Evolutionary conservation across 2,113 vertebrate species (phyloP).

Genomic region (Rhinichthys klamathensis): DNA sequence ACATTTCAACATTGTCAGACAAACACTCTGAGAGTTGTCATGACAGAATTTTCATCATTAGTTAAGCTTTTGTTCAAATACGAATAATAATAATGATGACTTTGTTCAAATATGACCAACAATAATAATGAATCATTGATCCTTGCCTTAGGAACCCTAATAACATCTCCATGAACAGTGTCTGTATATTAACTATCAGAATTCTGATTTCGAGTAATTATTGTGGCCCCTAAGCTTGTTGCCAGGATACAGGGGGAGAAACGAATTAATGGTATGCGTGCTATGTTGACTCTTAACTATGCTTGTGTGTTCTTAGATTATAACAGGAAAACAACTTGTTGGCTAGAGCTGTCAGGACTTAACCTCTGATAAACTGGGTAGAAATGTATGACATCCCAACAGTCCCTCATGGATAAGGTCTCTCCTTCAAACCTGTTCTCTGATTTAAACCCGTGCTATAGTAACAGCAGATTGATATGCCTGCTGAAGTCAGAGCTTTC

Average conservation of each 20-base stretch:
- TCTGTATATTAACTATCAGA: constrained; percentile 24
- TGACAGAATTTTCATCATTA: no score
- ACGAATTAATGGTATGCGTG: constrained; percentile 66
- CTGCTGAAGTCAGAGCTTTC: constrained; percentile 19
- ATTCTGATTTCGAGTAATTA: constrained; percentile 50
- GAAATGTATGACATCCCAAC: not conserved
- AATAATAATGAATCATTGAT: not conserved
- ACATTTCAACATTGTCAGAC: no score
- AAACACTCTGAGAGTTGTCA: no score
- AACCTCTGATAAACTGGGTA: not conserved
- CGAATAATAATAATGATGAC: not conserved
- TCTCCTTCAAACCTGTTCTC: not conserved
- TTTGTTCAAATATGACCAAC: not conserved
- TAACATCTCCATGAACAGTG: constrained; percentile 42
- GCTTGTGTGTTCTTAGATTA: constrained; percentile 34
- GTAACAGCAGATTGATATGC: constrained; percentile 2
- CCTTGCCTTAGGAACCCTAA: not conserved
- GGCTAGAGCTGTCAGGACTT: not conserved
- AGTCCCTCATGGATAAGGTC: not conserved
- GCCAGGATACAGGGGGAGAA: constrained; percentile 73
- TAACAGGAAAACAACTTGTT: constrained; percentile 4
- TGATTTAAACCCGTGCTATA: not conserved
- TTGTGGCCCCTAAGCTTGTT: constrained; percentile 69
- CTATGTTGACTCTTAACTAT: constrained; percentile 64
- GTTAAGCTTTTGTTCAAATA: not conserved